A percentile compares a stretch with the other conserved stretches of the same genome.
Evolutionary conservation across 2,113 vertebrate species (phyloP).

Genomic region (Origma solitaria): DNA sequence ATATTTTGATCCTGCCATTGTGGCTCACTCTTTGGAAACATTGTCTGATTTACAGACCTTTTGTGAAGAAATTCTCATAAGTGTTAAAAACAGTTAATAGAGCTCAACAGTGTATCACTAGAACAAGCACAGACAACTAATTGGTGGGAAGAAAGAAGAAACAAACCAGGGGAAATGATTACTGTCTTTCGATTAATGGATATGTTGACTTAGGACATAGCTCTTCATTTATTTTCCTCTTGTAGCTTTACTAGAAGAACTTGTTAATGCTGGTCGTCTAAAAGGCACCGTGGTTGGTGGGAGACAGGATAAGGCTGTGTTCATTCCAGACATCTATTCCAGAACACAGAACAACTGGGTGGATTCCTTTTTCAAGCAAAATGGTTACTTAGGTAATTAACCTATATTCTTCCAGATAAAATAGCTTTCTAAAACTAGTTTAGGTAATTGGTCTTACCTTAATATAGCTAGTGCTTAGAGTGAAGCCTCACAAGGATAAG

Average conservation of each 20-base stretch:
- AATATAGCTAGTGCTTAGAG: neutral
- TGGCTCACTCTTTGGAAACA: neutral
- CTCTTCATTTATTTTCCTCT: conserved; percentile 7
- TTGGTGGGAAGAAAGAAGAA: neutral
- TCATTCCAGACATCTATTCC: conserved; percentile 93
- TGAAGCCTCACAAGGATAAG: neutral
- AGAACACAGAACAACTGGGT: conserved; percentile 94
- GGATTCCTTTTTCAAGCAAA: conserved; percentile 94
- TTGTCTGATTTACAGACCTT: neutral
- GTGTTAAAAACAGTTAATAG: neutral
- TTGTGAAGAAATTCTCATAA: neutral
- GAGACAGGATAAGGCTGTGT: conserved; percentile 91
- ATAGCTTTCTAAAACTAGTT: neutral
- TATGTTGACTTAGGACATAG: neutral
- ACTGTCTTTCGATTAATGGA: neutral
- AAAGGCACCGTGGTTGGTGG: conserved; percentile 89
- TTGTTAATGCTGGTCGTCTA: conserved; percentile 86
- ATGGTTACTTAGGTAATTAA: conserved; percentile 90
- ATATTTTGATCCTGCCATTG: neutral
- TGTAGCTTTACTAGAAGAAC: conserved; percentile 90
- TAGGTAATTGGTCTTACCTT: neutral
- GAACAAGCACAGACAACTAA: neutral
- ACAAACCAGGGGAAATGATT: neutral
- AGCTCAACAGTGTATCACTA: neutral
- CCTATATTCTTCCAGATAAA: neutral